Conservation (phyloP, 2,888 invertebrate genomes). For the Pogonocherus hispidulus region DNA sequence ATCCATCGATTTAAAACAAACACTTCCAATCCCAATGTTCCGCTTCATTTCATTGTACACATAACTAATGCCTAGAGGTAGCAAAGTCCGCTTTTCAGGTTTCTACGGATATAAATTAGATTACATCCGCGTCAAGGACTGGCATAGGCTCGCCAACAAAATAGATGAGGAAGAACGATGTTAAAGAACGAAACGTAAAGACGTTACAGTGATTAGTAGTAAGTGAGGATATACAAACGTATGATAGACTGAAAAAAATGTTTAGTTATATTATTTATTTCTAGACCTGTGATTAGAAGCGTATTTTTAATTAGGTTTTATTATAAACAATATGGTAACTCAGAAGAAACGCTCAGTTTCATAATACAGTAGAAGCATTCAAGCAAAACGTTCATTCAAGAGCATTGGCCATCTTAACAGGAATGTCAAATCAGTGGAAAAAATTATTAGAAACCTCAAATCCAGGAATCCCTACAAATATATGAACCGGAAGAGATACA, state of each 20-base stretch:
- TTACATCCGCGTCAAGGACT: slow-evolving; percentile 27
- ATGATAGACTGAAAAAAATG: too few species aligned
- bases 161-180: not conserved
- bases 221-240: slow-evolving; percentile 18
- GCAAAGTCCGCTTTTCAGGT: slow-evolving; percentile 17
- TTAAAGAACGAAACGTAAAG: not conserved
- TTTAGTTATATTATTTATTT: too few species aligned
- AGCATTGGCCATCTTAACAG: too few species aligned
- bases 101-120: not conserved
- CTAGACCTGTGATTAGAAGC: slow-evolving; percentile 20
- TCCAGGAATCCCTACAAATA: too few species aligned
- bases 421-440: too few species aligned
- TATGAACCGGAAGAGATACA: too few species aligned
- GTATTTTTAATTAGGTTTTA: too few species aligned
- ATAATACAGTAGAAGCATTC: too few species aligned
- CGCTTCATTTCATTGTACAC: slow-evolving; percentile 24
- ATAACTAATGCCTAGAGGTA: slow-evolving; percentile 18
- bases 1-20: slow-evolving; percentile 23
- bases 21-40: slow-evolving; percentile 19
- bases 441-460: too few species aligned
- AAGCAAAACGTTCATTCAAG: too few species aligned
- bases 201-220: slow-evolving; percentile 20
- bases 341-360: too few species aligned
- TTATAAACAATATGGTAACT: too few species aligned
- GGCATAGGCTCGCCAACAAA: not conserved